These are phyloP conservation scores for Coelopa frigida DNA, from an alignment of 1,140 invertebrate species.

Conservation along the genomic window DNA sequence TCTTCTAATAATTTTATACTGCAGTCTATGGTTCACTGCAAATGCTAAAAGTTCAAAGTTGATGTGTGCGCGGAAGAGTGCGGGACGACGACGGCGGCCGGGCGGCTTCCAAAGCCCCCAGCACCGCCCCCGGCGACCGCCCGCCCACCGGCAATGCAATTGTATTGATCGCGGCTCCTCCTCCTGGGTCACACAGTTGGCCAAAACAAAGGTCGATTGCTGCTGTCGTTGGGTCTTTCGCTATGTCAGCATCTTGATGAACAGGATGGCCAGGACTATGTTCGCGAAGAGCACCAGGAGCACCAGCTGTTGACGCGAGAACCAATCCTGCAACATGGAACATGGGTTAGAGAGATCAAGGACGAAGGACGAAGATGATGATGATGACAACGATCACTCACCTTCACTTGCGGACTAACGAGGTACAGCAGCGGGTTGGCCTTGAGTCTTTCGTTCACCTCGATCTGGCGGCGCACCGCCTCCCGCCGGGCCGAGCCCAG, in stretches of 20 bases:
- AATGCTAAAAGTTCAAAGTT: constrained; percentile 10
- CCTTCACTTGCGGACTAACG: constrained; percentile 94
- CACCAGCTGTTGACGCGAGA: constrained; percentile 91
- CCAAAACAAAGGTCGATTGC: background rate
- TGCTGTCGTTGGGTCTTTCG: constrained; percentile 22
- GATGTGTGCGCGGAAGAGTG: constrained; percentile 3
- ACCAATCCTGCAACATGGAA: constrained; percentile 75
- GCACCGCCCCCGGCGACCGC: too few species aligned
- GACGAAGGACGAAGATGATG: too few species aligned
- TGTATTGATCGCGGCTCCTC: background rate
- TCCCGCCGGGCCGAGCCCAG: constrained; percentile 88
- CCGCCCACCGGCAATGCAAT: background rate
- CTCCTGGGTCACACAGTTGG: background rate
- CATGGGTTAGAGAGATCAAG: background rate
- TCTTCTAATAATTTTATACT: constrained; percentile 1
- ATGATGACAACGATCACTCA: constrained; percentile 54
- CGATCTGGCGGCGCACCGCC: constrained; percentile 82
- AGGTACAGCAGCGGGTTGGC: constrained; percentile 92
- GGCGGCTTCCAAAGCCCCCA: background rate
- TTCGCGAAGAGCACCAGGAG: constrained; percentile 94
- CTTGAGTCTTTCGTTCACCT: constrained; percentile 84
- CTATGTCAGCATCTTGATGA: constrained; percentile 94
- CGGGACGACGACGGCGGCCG: background rate
- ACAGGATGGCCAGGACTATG: constrained; percentile 92
- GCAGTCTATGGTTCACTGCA: constrained; percentile 6